Evolutionary conservation across 2,113 vertebrate genomes (phyloP), one percentile per base, ranked within the genome.

Genomic region (Scopus umbretta): DNA sequence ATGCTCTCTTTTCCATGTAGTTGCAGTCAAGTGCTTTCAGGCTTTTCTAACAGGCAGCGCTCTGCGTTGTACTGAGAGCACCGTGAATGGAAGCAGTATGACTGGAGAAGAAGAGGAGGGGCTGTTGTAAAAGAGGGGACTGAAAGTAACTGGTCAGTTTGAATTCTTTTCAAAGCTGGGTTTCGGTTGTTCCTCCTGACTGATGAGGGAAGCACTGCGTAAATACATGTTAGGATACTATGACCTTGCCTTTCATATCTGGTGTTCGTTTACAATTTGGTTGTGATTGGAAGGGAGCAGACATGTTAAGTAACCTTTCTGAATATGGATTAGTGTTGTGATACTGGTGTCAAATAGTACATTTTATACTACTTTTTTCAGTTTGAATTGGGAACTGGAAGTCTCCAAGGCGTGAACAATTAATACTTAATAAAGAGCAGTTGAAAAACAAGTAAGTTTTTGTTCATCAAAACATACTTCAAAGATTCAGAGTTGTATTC

Each of bases 161-260:
- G 26, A 86, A 55, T 75, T 71, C 16, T 86, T 63, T 43, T 27
- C 66, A 58, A 38, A 71, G 15, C 5, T 1, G 0, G 30, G 26
- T 56, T 76, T 29, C 29, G 45, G 52, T 45, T 25, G 7, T 74
- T 70, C 26, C 73, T 87, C 14, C 59, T 68, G 38, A 25, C 43
- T 11, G 43, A 19, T 25, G 40, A 47, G 43, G 70, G 56, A 52
- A 76, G 29, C 70, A 61, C 45, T 21, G 36, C 38, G 10, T 34
- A 16, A 16, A 4, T 9, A 38, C 0, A 0, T 58, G 9, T 66
- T 47, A 32, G 32, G n/a, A 30, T 80, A 9, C 52, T 34, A 0
- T 25, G 30, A 42, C 26, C 30, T 75, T 20, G 10, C 34, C 11
- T 75, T n/a, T 70, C 4, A 0, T 42, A 25, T 11, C 29, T 90